Evolutionary conservation across 2,797 vertebrate species (phyloP).

Genomic region (Coccyzus lansbergi): DNA sequence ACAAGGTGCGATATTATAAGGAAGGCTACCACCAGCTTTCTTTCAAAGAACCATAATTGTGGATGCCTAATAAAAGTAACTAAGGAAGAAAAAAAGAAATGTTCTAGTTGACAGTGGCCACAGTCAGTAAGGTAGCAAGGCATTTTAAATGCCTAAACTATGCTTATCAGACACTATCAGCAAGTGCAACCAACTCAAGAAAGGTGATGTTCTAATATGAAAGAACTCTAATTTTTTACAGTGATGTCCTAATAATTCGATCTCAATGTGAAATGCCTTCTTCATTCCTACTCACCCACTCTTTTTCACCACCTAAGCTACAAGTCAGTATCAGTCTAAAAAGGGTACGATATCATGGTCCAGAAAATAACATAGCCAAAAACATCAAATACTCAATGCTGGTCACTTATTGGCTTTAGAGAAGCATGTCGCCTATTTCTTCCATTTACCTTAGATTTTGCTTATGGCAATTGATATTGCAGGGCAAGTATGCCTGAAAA

Average conservation of each 20-base stretch:
- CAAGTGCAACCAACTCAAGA: not conserved
- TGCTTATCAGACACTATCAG: not conserved
- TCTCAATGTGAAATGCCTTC: not conserved
- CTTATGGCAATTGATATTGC: not conserved
- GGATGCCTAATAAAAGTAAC: conserved; percentile 6
- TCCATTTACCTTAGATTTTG: not conserved
- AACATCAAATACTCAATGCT: not conserved
- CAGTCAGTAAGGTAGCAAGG: not conserved
- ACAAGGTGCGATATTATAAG: not conserved
- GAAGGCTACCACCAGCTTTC: not conserved
- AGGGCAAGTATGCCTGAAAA: not conserved
- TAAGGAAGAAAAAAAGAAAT: not conserved
- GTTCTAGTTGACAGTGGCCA: not conserved
- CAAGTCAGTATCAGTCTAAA: not conserved
- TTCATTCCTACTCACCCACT: not conserved
- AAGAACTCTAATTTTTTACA: not conserved
- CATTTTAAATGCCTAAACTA: not conserved
- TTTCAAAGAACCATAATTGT: not conserved
- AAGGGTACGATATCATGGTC: not conserved
- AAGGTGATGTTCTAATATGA: not conserved
- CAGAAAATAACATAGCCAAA: not conserved
- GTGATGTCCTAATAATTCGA: not conserved
- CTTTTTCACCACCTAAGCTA: not conserved
- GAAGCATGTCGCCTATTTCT: not conserved
- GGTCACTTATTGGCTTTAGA: not conserved